A percentile compares a stretch with the other conserved stretches of the same genome.
Conservation (phyloP, 2,888 invertebrate genomes). For the Xanthia icteritia region DNA sequence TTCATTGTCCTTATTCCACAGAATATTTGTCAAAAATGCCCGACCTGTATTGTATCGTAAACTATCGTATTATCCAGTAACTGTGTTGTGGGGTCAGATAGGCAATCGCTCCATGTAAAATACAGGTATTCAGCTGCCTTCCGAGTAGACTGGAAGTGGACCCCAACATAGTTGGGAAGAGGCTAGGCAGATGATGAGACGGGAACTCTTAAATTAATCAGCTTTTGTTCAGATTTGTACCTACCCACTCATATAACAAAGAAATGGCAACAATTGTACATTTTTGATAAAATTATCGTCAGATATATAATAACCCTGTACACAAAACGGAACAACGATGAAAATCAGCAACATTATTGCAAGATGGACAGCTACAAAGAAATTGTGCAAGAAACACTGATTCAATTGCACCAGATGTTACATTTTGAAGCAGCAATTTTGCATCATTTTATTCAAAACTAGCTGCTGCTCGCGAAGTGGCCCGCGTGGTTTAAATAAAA, state of each 20-base stretch:
- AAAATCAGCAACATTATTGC: not conserved
- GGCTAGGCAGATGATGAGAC: not conserved
- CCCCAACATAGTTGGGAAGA: not conserved
- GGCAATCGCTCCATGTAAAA: not conserved
- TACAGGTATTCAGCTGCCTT: not conserved
- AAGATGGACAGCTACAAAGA: not conserved
- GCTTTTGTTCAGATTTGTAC: not conserved
- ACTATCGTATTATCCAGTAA: not conserved
- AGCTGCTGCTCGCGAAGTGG: too few relatives aligned
- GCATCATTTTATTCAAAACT: conserved; percentile 9
- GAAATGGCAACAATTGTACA: not conserved
- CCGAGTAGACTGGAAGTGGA: not conserved
- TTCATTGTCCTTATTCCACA: not conserved
- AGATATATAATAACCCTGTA: not conserved
- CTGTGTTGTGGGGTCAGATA: not conserved
- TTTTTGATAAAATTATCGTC: not conserved
- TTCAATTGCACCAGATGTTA: conserved; percentile 13
- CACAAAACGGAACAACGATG: not conserved
- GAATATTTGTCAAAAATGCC: not conserved
- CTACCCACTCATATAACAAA: not conserved
- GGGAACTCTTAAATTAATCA: not conserved
- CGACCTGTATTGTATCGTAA: not conserved
- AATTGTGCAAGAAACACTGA: not conserved
- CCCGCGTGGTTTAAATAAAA: too few relatives aligned
- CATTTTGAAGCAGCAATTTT: not conserved